These are phyloP conservation scores for Eremophila alpestris DNA, from an alignment of 2,797 vertebrate genomes.

Conservation along the genomic window DNA sequence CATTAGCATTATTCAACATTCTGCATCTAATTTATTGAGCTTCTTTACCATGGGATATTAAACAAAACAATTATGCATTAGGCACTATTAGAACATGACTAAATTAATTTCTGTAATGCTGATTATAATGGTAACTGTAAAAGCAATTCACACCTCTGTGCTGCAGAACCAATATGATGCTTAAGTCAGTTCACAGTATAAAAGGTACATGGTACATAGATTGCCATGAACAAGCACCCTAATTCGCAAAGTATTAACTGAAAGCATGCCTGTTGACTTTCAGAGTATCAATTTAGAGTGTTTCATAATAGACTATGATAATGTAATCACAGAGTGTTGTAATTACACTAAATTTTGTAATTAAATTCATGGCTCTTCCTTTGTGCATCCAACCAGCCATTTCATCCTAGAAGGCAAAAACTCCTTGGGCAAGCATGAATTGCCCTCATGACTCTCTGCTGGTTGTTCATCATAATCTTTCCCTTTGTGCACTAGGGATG, in stretches of 20 bases:
- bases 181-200: not conserved
- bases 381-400: not conserved
- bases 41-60: slow-evolving; percentile 1
- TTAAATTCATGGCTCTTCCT: not conserved
- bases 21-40: not conserved
- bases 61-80: slow-evolving; percentile 6
- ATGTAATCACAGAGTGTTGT: not conserved
- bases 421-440: not conserved
- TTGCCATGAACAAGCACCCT: not conserved
- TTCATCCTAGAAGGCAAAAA: not conserved
- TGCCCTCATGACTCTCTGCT: not conserved
- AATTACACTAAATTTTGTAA: not conserved
- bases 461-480: not conserved
- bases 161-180: not conserved
- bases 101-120: not conserved
- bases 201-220: not conserved
- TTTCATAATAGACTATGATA: not conserved
- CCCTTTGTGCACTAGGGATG: not conserved
- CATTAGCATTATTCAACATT: not conserved
- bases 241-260: not conserved
- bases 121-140: not conserved
- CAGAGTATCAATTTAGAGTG: not conserved
- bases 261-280: not conserved
- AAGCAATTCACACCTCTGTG: not conserved
- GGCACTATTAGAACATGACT: not conserved